A percentile compares a stretch with the other conserved stretches of the same genome.
Evolutionary conservation across 2,888 invertebrate genomes (phyloP).

Genomic region (Cephus nigrinus): DNA sequence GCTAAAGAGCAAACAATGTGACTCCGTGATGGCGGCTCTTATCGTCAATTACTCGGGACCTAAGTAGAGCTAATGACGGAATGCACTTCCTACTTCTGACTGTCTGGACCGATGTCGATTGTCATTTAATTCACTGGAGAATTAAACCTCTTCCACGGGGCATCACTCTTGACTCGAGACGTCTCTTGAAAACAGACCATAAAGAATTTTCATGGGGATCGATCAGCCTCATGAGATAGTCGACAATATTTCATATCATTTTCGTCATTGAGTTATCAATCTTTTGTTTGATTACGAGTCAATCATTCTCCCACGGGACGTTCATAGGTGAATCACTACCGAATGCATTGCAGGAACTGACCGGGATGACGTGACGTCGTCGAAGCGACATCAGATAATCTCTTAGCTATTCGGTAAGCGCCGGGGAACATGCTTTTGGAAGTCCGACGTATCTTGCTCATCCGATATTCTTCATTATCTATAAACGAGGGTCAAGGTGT

Average conservation of each 20-base stretch:
- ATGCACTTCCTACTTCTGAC: constrained; percentile 43
- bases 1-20: not conserved
- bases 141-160: not conserved
- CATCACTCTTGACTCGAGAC: not conserved
- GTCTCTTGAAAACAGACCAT: constrained; percentile 10
- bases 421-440: not conserved
- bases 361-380: constrained; percentile 3
- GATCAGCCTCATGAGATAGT: constrained; percentile 37
- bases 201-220: constrained; percentile 38
- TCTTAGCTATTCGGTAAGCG: not conserved
- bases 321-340: constrained; percentile 14
- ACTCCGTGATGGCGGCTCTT: constrained; percentile 28
- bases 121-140: not conserved
- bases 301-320: constrained; percentile 18
- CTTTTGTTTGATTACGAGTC: constrained; percentile 24
- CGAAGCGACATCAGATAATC: not conserved
- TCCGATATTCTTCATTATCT: not conserved
- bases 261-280: constrained; percentile 28
- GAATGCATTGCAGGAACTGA: not conserved
- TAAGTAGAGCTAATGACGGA: constrained; percentile 50
- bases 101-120: constrained; percentile 3
- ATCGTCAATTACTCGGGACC: constrained; percentile 47
- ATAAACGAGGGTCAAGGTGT: not conserved
- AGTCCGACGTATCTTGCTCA: not conserved
- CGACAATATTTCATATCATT: constrained; percentile 25